Evolutionary conservation across 2,888 invertebrate genomes (phyloP), one percentile per base, ranked within the genome.

Genomic region (Chalcosyrphus nemorum): DNA sequence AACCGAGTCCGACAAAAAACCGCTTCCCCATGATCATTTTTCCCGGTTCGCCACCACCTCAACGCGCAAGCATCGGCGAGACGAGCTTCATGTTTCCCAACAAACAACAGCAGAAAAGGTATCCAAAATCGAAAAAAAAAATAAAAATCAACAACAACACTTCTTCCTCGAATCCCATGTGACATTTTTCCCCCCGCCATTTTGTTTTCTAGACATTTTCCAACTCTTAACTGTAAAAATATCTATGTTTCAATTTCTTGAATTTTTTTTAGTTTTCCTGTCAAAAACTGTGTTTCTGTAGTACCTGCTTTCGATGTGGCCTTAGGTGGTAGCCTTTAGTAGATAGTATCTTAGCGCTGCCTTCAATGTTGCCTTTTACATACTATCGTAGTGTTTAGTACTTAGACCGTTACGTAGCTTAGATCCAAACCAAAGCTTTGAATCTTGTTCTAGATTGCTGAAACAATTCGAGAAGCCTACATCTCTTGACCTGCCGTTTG

Each of bases 1-100:
- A 95, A 54, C 94, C 95, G 0, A 95, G 95, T 2, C 95, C 95
- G 13, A 95, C 95, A 0, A 94, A 93, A 41, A 88, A 93, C 4
- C 90, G 90, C 32, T 87, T 91, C 17, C 92, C 92, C 2, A 89
- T 92, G 59, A 88, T 92, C 2, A 89, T 92, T 77, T 92, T 92
- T 81, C 93, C 93, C 0, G 93, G 93, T 32, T 93, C 94, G 19
- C 94, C 94, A 4, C 93, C 94, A 19, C 93, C 93, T 2, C 93
- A 93, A 82, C 89, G 92, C 85, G 90, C 91, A 35, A 90, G 88
- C 86, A 89, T 90, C 74, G 90, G 89, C 59, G 91, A 91, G 86
- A 90, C 90, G 57, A 90, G 89, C 88, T 90, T 89, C 87, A 89
- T 89, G 87, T 91, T 90, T 87, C 90, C 91, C 56, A 89, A 90